Conservation (phyloP, 2,888 invertebrate genomes). For the Protophormia terraenovae region DNA sequence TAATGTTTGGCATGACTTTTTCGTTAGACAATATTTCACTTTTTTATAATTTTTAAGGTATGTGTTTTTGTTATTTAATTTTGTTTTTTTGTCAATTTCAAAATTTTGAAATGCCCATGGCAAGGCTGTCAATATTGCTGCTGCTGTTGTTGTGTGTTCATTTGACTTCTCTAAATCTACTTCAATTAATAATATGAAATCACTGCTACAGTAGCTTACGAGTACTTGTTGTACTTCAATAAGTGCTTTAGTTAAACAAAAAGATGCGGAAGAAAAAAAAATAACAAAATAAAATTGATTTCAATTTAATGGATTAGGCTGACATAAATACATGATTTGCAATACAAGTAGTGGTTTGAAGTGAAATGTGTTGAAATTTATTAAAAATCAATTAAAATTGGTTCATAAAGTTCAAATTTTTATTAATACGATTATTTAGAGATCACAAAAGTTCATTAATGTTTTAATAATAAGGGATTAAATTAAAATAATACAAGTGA, state of each 20-base stretch:
- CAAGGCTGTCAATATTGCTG: constrained; percentile 39
- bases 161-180: no score
- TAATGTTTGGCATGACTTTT: constrained; percentile 40
- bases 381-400: constrained; percentile 12
- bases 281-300: constrained; percentile 4
- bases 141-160: not conserved
- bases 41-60: not conserved
- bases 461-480: no score
- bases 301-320: not conserved
- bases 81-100: constrained; percentile 10
- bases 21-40: constrained; percentile 10
- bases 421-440: not conserved
- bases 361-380: constrained; percentile 21
- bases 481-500: no score
- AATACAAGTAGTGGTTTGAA: not conserved
- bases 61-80: not conserved
- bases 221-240: constrained; percentile 17
- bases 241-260: not conserved
- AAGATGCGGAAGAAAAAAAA: constrained; percentile 1
- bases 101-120: constrained; percentile 26
- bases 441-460: no score
- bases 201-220: not conserved
- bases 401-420: not conserved
- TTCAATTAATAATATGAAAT: constrained; percentile 29
- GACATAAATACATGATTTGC: not conserved